These are phyloP conservation scores for Phymanthus crucifer DNA, from an alignment of 92 coral and sea anemone genomes.

Conservation along the genomic window DNA sequence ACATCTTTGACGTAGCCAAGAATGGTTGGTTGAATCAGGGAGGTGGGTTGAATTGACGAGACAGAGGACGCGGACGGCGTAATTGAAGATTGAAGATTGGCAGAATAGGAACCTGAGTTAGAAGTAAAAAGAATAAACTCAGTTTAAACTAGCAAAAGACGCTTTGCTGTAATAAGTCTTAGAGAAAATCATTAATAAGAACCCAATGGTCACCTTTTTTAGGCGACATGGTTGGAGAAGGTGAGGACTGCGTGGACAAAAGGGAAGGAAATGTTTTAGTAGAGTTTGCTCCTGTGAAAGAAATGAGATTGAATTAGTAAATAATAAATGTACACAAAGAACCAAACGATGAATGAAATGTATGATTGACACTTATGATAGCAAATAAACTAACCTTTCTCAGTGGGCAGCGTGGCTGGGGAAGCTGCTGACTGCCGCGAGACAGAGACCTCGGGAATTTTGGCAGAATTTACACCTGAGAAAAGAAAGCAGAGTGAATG, in stretches of 20 bases:
- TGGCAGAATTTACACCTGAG: conserved; percentile 27
- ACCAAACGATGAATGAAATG: background rate
- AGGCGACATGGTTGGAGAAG: background rate
- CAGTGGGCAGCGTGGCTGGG: background rate
- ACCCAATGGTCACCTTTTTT: background rate
- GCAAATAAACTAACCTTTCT: background rate
- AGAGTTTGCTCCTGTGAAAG: background rate
- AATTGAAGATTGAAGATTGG: background rate
- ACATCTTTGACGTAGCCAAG: background rate
- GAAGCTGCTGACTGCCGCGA: conserved; percentile 2
- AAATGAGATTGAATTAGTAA: background rate
- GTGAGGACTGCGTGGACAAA: background rate
- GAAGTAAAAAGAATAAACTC: conserved; percentile 19
- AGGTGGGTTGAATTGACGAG: too few relatives aligned
- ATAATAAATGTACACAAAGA: background rate
- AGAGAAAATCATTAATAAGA: background rate
- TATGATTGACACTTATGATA: background rate
- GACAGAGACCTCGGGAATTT: conserved; percentile 9
- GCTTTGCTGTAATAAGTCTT: conserved; percentile 9
- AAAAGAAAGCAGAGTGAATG: conserved; percentile 13
- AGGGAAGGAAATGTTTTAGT: background rate
- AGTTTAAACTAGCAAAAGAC: conserved; percentile 12
- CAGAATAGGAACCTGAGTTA: background rate
- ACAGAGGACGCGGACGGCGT: too few relatives aligned
- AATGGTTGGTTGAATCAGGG: background rate